Base-by-base conservation (phyloP, 64 coral and sea anemone species). In the Montipora foliosa region DNA sequence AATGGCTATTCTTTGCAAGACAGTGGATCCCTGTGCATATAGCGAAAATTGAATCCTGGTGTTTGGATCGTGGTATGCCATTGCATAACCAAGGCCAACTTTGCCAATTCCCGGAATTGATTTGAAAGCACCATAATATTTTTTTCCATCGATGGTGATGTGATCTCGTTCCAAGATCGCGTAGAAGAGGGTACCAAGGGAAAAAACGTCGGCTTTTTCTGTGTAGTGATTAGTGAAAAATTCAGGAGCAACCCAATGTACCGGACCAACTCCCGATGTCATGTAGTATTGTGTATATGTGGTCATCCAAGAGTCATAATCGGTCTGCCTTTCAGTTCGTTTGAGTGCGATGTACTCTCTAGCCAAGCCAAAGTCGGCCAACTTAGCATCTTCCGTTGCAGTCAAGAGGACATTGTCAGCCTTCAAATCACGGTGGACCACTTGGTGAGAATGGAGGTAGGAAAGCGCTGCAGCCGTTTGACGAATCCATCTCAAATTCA, bases 331-430 rank as follows among this genome's bases (percentile, higher is more conserved):
- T 5, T 58, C 24, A 37, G 7, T 47, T 84, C 72, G 90, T 59
- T 84, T 92, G 52, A 96, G 19, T 17, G 85, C 77, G 49, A 78
- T 78, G 49, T 85, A 93, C 74, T 89, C 78, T 73, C 95, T 73
- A 57, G 95, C 95, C 71, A 96, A 78, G 17, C 95, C 90, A 71
- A 96, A 96, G 82, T 96, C 95, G 11, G 84, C 95, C 59, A 96
- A 87, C 44, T 96, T 96, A n/a, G 67, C 76, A 84, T 96, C 95
- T 77, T 96, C 90, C 15, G 46, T 84, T 4, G 22, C 14, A 45
- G 29, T 93, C 73, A 96, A 55, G n/a, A 96, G 78, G 2, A 96
- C 95, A 46, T 96, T 96, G 53, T 96, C 95, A 19, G 95, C 90
- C 67, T 95, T 95, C 44, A 96, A 44, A 9, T 78, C 90, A 47